Evolutionary conservation across 2,888 invertebrate genomes (phyloP), one percentile per base, ranked within the genome.

Genomic region (Eristalis pertinax): DNA sequence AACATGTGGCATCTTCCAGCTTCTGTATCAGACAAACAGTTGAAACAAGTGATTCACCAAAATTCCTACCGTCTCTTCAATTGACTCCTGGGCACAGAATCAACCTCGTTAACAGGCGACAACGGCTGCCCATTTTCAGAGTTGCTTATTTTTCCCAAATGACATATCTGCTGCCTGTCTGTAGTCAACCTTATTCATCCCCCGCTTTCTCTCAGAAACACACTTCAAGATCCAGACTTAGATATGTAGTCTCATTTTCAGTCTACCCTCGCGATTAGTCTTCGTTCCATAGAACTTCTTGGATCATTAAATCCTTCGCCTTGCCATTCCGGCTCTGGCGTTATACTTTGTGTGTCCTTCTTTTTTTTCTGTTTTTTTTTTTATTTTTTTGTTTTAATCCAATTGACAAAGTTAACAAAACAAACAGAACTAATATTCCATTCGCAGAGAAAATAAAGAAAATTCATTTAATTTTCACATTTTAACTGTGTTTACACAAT

Each of bases 401-500:
- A 64, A 78, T 78, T 78, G 72, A 10, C 32, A 67, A 32, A 60
- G 65, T 65, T 79, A 60, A 72, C 67, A 73, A 79, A 62, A 58
- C 72, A 79, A 79, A 72, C 60, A 60, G 24, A 67, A 73, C 79
- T 79, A 73, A 73, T 65, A 67, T 73, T 64, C 68, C 32, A 74
- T 65, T 60, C 4, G 35, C 26, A 7, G n/a, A n/a, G 32, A 26
- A 43, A 63, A 35, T 35, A 74, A 3, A 58, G 15, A 68, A 77
- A 41, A 81, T 70, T 79, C 38, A 81, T 81, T 81, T 69, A 81
- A 73, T 77, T 81, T 77, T 81, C 60, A 68, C 84, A 85, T 77
- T 82, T 85, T 64, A 24, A 69, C 24, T 26, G 60, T 85, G 64
- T 74, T 68, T 73, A 68, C 77, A 74, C 58, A 81, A 50, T 26